Conservation (phyloP, 2,888 invertebrate species). For the Rhaphigaster nebulosa region DNA sequence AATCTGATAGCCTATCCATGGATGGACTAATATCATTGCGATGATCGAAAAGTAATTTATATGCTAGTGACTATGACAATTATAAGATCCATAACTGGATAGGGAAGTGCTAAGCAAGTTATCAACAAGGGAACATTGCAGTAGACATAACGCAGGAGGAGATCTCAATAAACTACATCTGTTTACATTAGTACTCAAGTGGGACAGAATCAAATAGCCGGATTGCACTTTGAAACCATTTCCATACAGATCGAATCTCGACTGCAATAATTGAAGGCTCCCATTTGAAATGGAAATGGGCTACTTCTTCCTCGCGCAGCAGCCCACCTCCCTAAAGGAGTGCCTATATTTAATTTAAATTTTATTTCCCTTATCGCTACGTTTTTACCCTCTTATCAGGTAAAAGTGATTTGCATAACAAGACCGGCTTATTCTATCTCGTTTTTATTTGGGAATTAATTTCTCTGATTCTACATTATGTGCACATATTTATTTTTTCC, state of each 20-base stretch:
- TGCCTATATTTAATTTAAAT: conserved; percentile 29
- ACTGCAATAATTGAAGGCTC: conserved; percentile 35
- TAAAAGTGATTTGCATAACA: conserved; percentile 1
- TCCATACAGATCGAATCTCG: conserved; percentile 28
- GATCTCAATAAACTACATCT: conserved; percentile 38
- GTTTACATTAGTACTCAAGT: conserved; percentile 41
- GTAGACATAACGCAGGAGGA: conserved; percentile 18
- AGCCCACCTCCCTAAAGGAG: background rate
- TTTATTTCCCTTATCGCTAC: conserved; percentile 26
- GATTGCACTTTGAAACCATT: conserved; percentile 40
- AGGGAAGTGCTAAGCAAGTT: conserved; percentile 24
- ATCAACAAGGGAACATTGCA: conserved; percentile 4
- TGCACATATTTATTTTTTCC: no score
- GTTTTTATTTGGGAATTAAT: background rate
- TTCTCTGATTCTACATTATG: background rate
- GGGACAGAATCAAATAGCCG: conserved; percentile 39
- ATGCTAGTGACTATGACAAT: conserved; percentile 24
- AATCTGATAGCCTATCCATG: background rate
- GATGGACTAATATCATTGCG: background rate
- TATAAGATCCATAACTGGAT: conserved; percentile 25
- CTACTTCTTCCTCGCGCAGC: background rate
- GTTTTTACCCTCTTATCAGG: background rate
- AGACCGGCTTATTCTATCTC: background rate
- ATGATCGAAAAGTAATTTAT: conserved; percentile 16
- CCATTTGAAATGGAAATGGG: conserved; percentile 30